phyloP scores from a whole-genome alignment of 1,140 invertebrate species.

The Trinorchestia longiramus region DNA sequence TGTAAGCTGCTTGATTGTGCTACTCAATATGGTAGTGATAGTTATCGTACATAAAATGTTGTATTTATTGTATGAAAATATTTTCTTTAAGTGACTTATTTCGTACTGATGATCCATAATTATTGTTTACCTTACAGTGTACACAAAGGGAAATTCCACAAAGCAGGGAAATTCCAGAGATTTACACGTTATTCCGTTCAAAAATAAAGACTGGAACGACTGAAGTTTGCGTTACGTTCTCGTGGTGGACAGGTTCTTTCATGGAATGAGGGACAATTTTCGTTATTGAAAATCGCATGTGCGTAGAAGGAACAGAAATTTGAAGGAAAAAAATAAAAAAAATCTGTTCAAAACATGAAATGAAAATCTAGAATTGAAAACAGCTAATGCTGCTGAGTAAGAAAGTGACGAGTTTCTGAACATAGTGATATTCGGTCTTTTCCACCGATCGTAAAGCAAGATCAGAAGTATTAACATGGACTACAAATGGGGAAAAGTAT shows the following conservation, averaged over 20 bases:
- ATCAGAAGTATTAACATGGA: neutral
- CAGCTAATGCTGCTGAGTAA: neutral
- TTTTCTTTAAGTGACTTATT: neutral
- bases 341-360: neutral
- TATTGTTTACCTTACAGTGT: neutral
- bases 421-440: neutral
- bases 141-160: neutral
- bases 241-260: neutral
- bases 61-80: neutral
- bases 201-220: neutral
- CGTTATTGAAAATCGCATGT: neutral
- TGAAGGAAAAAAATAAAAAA: neutral
- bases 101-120: neutral
- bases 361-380: neutral
- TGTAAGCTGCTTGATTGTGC: neutral
- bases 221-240: neutral
- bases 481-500: neutral
- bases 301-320: neutral
- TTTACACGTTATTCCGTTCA: neutral
- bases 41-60: neutral
- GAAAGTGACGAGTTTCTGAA: neutral
- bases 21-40: neutral
- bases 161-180: neutral
- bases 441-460: neutral
- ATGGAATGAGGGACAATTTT: neutral